Percentiles rank a stretch among this genome's conserved stretches.
phyloP scores from a whole-genome alignment of 2,797 vertebrate species.

The Melanotaenia parkinsoni region DNA sequence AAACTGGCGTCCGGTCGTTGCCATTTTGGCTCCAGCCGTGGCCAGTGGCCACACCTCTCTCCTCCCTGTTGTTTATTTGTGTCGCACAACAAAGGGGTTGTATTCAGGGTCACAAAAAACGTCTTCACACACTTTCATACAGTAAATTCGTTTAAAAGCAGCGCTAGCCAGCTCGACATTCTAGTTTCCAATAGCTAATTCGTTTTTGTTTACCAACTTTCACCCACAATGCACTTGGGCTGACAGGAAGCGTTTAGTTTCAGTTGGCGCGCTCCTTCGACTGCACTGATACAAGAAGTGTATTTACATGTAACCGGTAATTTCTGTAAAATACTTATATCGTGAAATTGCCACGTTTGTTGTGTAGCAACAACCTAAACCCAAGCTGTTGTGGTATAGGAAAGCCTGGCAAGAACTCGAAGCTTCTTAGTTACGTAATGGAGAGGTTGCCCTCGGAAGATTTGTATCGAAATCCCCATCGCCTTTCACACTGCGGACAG shows the following conservation, averaged over 20 bases:
- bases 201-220: slow-evolving; percentile 26
- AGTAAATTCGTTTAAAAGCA: neutral
- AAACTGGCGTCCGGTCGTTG: slow-evolving; percentile 51
- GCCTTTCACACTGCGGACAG: slow-evolving; percentile 84
- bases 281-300: neutral
- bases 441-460: slow-evolving; percentile 29
- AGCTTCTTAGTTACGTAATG: slow-evolving; percentile 33
- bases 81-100: neutral
- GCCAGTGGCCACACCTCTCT: slow-evolving; percentile 73
- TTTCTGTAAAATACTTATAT: neutral
- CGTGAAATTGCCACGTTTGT: neutral
- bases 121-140: neutral
- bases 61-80: slow-evolving; percentile 12
- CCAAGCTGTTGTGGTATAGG: neutral
- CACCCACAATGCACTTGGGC: slow-evolving; percentile 72
- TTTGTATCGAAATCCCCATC: slow-evolving; percentile 4
- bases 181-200: neutral
- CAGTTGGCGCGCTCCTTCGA: slow-evolving; percentile 52
- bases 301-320: neutral
- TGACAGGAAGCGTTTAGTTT: slow-evolving; percentile 60
- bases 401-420: neutral
- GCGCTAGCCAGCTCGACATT: neutral
- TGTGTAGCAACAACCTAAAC: neutral
- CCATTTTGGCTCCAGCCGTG: slow-evolving; percentile 68
- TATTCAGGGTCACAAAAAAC: neutral